A percentile compares a stretch with the other conserved stretches of the same genome.
These are phyloP conservation scores for Nannoperca obscura DNA, from an alignment of 2,797 vertebrate genomes.

Conservation along the genomic window DNA sequence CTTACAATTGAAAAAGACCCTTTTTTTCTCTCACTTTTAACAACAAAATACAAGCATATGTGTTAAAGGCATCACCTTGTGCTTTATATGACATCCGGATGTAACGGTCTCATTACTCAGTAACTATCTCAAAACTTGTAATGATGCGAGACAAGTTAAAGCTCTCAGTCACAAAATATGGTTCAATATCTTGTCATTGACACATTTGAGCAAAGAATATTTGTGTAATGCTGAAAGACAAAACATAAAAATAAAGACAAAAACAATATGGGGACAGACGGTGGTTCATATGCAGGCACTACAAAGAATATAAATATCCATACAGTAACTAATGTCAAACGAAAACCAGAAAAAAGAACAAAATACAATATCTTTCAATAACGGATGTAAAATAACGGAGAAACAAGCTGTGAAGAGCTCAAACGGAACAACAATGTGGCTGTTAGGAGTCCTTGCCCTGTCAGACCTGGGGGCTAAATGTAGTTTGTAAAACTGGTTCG, in stretches of 20 bases:
- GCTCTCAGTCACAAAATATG: slow-evolving; percentile 58
- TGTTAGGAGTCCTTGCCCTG: slow-evolving; percentile 38
- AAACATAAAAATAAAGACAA: slow-evolving; percentile 18
- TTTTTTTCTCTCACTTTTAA: slow-evolving; percentile 40
- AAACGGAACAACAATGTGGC: slow-evolving; percentile 34
- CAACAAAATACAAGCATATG: slow-evolving; percentile 56
- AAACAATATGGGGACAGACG: slow-evolving; percentile 12
- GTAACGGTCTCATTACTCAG: slow-evolving; percentile 36
- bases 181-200: slow-evolving; percentile 31
- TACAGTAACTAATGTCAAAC: slow-evolving; percentile 54
- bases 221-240: slow-evolving; percentile 38
- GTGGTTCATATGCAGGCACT: slow-evolving; percentile 41
- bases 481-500: slow-evolving; percentile 41
- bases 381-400: slow-evolving; percentile 39
- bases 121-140: slow-evolving; percentile 48
- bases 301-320: slow-evolving; percentile 57
- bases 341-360: slow-evolving; percentile 28
- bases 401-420: slow-evolving; percentile 22
- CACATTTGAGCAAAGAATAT: slow-evolving; percentile 30
- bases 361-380: slow-evolving; percentile 49
- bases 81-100: slow-evolving; percentile 60
- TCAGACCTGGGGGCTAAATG: slow-evolving; percentile 38
- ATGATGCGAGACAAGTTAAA: slow-evolving; percentile 63
- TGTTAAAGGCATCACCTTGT: slow-evolving; percentile 73
- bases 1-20: slow-evolving; percentile 55